Evolutionary conservation across 2,888 invertebrate species (phyloP).

Genomic region (Agapetus fuscipes): DNA sequence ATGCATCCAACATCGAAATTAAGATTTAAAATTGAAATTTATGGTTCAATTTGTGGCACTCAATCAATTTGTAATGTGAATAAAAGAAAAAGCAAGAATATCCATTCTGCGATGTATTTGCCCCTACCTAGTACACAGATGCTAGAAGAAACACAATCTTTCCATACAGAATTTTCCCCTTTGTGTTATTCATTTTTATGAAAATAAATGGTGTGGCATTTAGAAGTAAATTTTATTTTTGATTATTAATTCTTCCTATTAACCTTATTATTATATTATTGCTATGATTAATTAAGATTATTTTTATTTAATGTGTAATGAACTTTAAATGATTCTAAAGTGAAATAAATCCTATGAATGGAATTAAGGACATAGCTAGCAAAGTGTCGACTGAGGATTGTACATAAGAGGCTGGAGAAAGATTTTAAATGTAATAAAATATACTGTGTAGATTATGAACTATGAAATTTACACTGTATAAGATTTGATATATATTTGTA

Average conservation of each 20-base stretch:
- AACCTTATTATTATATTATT: constrained; percentile 4
- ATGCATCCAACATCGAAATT: too few species aligned
- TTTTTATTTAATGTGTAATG: too few species aligned
- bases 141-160: too few species aligned
- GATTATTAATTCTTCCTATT: constrained; percentile 12
- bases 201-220: constrained; percentile 9
- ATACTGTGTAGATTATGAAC: constrained; percentile 15
- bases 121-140: too few species aligned
- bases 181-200: too few species aligned
- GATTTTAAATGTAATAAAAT: constrained; percentile 5
- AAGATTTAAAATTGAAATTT: too few species aligned
- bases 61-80: too few species aligned
- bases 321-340: not conserved
- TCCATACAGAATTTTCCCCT: too few species aligned
- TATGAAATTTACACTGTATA: constrained; percentile 13
- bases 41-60: too few species aligned
- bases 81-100: too few species aligned
- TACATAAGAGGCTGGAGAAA: constrained; percentile 6
- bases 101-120: too few species aligned
- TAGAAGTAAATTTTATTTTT: constrained; percentile 7
- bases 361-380: too few species aligned
- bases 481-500: constrained; percentile 20
- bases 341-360: not conserved
- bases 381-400: constrained; percentile 4
- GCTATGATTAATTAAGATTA: not conserved